phyloP scores from a whole-genome alignment of 2,888 invertebrate species.

The Lasioglossum malachurum region DNA sequence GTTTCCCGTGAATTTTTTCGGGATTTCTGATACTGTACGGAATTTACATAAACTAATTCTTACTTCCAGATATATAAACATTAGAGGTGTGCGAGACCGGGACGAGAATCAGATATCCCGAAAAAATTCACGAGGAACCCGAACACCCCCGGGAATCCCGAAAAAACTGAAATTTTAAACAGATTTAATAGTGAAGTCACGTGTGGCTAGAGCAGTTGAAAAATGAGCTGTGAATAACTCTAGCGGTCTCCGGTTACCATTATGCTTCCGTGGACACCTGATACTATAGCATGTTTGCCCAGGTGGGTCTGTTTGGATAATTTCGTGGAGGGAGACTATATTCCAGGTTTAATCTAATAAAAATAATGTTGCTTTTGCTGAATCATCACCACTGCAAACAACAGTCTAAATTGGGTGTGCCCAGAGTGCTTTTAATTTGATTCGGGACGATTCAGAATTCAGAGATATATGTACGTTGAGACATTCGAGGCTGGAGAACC shows the following conservation, averaged over 20 bases:
- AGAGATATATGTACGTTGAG: background rate
- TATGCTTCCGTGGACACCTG: slow-evolving; percentile 26
- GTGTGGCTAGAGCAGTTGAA: background rate
- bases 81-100: no score
- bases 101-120: no score
- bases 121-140: no score
- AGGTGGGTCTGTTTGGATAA: background rate
- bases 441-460: background rate
- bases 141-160: no score
- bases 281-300: background rate
- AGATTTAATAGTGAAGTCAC: background rate
- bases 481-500: background rate
- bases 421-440: background rate
- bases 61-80: no score
- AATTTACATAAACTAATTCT: no score
- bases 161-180: no score
- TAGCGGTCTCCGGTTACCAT: slow-evolving; percentile 15
- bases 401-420: background rate
- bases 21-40: no score
- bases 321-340: background rate
- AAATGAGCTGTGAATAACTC: background rate
- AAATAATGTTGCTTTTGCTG: background rate
- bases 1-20: no score
- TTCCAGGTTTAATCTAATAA: background rate
- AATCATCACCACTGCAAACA: background rate